phyloP scores from a whole-genome alignment of 2,797 vertebrate species.

The Trematomus bernacchii region DNA sequence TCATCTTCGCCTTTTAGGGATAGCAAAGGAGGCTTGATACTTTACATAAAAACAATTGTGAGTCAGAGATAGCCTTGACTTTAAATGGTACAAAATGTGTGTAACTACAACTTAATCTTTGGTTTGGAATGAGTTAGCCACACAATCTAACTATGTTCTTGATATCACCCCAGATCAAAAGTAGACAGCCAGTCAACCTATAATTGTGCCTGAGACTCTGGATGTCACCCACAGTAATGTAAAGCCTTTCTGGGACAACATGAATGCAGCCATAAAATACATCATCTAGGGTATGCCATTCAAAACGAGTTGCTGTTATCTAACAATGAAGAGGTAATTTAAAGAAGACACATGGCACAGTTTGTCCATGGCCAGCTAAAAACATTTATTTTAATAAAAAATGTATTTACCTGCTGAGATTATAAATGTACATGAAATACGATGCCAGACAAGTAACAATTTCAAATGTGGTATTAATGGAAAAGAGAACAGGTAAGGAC shows the following conservation, averaged over 20 bases:
- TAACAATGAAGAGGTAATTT: no score
- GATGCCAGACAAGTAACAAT: background rate
- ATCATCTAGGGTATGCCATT: no score
- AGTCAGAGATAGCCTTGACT: background rate
- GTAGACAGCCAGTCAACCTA: no score
- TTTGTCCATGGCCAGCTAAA: no score
- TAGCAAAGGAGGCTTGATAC: background rate
- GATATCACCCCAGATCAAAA: no score
- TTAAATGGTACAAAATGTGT: background rate
- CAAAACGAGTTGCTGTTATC: no score
- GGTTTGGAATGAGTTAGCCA: background rate
- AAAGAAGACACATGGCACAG: no score
- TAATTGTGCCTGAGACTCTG: no score
- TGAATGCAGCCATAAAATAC: no score
- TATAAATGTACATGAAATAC: background rate
- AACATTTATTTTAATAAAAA: background rate
- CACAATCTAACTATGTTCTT: no score
- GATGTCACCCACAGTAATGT: no score
- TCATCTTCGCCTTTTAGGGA: background rate
- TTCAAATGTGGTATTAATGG: background rate
- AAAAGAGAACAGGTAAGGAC: background rate
- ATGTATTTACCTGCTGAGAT: background rate
- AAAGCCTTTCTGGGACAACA: no score
- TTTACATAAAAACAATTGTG: background rate
- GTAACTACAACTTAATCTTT: background rate